Percentiles rank a stretch among this genome's conserved stretches.
Conservation (phyloP, 1,140 invertebrate species). For the Scaptomyza montana region DNA sequence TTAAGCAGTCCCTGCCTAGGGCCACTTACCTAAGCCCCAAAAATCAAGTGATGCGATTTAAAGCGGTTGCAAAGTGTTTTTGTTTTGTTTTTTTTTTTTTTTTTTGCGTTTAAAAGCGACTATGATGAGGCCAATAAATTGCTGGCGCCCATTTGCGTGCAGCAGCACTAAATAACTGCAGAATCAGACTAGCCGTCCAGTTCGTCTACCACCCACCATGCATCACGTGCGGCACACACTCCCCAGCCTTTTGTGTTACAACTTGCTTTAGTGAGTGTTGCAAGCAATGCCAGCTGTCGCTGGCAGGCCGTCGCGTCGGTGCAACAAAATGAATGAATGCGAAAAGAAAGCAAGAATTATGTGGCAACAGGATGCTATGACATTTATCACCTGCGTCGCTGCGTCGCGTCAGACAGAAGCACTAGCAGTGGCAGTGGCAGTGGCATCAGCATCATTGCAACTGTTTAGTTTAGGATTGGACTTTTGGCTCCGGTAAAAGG, state of each 20-base stretch:
- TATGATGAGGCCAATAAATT: slow-evolving; percentile 30
- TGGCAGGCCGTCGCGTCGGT: slow-evolving; percentile 1
- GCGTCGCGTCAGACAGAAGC: background rate
- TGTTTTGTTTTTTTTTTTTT: background rate
- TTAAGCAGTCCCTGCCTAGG: background rate
- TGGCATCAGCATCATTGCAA: background rate
- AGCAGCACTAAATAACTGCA: slow-evolving; percentile 22
- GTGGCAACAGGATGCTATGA: slow-evolving; percentile 74
- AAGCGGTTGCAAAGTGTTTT: slow-evolving; percentile 8
- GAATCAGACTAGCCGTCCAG: background rate
- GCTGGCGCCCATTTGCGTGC: background rate
- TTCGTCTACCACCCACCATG: background rate
- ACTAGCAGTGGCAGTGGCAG: background rate
- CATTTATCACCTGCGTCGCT: slow-evolving; percentile 69
- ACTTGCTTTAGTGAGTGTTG: background rate
- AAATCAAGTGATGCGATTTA: slow-evolving; percentile 4
- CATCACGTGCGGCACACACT: background rate
- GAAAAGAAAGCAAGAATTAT: slow-evolving; percentile 58
- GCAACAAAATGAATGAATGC: slow-evolving; percentile 44
- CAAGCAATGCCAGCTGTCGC: slow-evolving; percentile 20
- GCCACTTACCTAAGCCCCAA: background rate
- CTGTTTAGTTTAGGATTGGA: slow-evolving; percentile 12
- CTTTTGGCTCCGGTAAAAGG: slow-evolving; percentile 5
- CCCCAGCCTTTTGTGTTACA: background rate
- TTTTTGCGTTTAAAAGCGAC: background rate